Evolutionary conservation across 2,888 invertebrate species (phyloP).

Genomic region (Metellina segmentata): DNA sequence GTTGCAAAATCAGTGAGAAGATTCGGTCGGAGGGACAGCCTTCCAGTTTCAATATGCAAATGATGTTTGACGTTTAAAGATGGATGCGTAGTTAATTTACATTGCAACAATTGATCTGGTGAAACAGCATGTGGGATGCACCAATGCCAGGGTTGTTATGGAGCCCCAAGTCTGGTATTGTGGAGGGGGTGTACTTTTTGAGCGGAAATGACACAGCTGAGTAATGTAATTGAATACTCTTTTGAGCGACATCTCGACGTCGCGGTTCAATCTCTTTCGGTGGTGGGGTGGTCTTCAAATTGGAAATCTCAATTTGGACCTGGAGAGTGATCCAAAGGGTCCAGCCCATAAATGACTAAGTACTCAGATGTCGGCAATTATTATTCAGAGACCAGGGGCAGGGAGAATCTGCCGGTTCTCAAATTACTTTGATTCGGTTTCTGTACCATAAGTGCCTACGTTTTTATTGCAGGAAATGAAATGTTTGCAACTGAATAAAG

Average conservation of each 20-base stretch:
- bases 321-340: neutral
- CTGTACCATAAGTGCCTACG: neutral
- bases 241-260: neutral
- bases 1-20: neutral
- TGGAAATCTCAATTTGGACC: neutral
- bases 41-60: slow-evolving; percentile 58
- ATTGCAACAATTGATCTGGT: slow-evolving; percentile 51
- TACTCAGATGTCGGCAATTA: neutral
- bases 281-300: neutral
- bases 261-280: too few species aligned
- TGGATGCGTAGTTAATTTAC: slow-evolving; percentile 63
- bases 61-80: slow-evolving; percentile 68
- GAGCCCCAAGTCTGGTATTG: neutral
- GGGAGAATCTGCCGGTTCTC: neutral
- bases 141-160: slow-evolving; percentile 7
- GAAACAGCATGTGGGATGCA: slow-evolving; percentile 57
- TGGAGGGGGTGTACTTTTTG: slow-evolving; percentile 8
- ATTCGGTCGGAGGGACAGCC: neutral
- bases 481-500: too few species aligned
- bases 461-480: too few species aligned
- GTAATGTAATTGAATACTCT: slow-evolving; percentile 43
- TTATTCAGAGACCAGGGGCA: neutral
- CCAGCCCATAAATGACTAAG: neutral
- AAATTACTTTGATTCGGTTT: neutral
- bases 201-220: slow-evolving; percentile 52